Evolutionary conservation across 2,797 vertebrate genomes (phyloP).

Genomic region (Enteromius viviparus): DNA sequence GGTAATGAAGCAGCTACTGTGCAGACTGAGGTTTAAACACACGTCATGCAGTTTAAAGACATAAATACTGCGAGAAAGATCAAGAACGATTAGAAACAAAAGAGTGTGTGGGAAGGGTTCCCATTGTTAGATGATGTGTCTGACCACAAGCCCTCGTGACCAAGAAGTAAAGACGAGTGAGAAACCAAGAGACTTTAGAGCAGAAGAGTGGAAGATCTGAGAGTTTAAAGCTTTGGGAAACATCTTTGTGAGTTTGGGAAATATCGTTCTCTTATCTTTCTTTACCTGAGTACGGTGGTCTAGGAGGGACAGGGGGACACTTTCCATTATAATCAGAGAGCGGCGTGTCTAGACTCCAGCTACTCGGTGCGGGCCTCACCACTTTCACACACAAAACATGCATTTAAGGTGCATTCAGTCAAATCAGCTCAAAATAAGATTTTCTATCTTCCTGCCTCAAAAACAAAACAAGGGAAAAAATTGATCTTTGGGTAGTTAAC

Average conservation of each 20-base stretch:
- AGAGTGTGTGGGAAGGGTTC: conserved; percentile 38
- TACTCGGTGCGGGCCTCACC: conserved; percentile 89
- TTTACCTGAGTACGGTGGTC: conserved; percentile 92
- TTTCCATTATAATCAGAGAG: conserved; percentile 87
- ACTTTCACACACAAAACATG: conserved; percentile 80
- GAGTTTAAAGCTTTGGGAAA: conserved; percentile 64
- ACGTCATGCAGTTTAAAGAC: conserved; percentile 51
- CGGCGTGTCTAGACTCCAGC: conserved; percentile 93
- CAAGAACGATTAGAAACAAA: conserved; percentile 47
- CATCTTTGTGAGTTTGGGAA: conserved; percentile 64
- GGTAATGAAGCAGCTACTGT: not conserved
- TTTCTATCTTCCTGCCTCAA: not conserved
- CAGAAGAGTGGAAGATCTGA: conserved; percentile 12
- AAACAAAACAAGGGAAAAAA: not conserved
- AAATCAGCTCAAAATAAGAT: conserved; percentile 5
- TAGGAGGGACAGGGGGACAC: conserved; percentile 94
- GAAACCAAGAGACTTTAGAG: conserved; percentile 48
- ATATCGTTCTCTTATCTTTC: not conserved
- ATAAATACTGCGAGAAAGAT: conserved; percentile 41
- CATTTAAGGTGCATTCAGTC: conserved; percentile 33
- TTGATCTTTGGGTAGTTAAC: not conserved
- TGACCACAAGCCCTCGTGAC: not conserved
- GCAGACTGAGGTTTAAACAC: conserved; percentile 38
- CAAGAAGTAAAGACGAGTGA: conserved; percentile 35
- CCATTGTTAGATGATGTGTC: conserved; percentile 33